These are phyloP conservation scores for Tuta absoluta DNA, from an alignment of 2,888 invertebrate genomes.

Conservation along the genomic window DNA sequence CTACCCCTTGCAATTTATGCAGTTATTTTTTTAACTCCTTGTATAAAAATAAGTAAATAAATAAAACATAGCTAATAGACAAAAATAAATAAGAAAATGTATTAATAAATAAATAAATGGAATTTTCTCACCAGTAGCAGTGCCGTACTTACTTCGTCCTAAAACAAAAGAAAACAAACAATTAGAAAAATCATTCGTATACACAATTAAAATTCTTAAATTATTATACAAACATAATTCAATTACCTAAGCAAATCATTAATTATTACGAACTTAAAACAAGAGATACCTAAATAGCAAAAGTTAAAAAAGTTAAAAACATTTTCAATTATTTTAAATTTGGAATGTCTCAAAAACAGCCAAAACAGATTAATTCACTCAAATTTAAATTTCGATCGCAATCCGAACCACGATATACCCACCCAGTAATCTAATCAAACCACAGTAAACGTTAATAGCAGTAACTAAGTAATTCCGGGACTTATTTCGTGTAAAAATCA, in stretches of 20 bases:
- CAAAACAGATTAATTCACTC: background rate
- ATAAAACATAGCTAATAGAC: background rate
- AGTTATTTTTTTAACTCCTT: no score
- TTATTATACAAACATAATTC: constrained; percentile 13
- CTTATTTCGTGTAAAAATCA: no score
- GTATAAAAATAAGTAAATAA: background rate
- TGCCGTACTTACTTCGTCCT: constrained; percentile 81
- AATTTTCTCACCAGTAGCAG: constrained; percentile 72
- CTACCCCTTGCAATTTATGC: no score
- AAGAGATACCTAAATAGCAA: background rate
- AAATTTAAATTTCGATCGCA: background rate
- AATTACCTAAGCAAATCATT: no score
- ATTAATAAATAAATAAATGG: constrained; percentile 49
- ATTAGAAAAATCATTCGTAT: constrained; percentile 41
- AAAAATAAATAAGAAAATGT: constrained; percentile 25
- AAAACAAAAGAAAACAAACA: constrained; percentile 70
- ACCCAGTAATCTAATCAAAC: background rate
- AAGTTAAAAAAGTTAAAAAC: no score
- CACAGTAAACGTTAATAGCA: background rate
- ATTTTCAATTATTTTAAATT: background rate
- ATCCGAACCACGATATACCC: background rate
- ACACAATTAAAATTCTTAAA: constrained; percentile 28
- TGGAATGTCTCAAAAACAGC: background rate
- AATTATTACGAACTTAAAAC: no score
- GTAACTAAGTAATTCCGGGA: no score